A percentile compares a stretch with the other conserved stretches of the same genome.
These are phyloP conservation scores for Antheraea assamensis DNA, from an alignment of 2,888 invertebrate genomes.

Conservation along the genomic window DNA sequence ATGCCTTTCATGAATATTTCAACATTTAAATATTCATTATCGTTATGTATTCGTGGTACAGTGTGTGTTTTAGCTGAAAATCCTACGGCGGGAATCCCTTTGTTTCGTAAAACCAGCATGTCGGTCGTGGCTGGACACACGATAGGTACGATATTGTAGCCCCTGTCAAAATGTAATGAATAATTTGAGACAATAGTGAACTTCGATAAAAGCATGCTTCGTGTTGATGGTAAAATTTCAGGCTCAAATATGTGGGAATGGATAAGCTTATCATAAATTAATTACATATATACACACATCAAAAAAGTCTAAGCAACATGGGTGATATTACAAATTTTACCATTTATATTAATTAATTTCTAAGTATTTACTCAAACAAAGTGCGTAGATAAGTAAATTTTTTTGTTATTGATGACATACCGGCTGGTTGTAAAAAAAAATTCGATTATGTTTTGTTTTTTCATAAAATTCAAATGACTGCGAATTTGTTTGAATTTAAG, in stretches of 20 bases:
- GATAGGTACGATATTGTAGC: slow-evolving; percentile 44
- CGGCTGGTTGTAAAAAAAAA: no score
- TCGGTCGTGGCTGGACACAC: slow-evolving; percentile 60
- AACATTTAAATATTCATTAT: slow-evolving; percentile 56
- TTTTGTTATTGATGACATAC: no score
- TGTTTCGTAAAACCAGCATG: slow-evolving; percentile 51
- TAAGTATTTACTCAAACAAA: no score
- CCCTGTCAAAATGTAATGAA: slow-evolving; percentile 42
- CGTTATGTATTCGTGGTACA: slow-evolving; percentile 40
- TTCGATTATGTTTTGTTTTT: no score
- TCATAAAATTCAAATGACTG: no score
- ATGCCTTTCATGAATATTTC: slow-evolving; percentile 56
- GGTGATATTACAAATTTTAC: no score
- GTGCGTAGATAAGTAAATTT: no score
- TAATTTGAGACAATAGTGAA: neutral
- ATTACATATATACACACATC: no score
- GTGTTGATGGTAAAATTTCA: neutral
- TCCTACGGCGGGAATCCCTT: slow-evolving; percentile 60
- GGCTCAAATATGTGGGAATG: neutral
- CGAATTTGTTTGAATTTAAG: no score
- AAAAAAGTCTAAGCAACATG: no score
- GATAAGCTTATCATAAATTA: no score
- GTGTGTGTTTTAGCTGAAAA: slow-evolving; percentile 55
- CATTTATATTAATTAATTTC: no score
- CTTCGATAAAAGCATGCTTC: neutral